These are phyloP conservation scores for Karalla daura DNA, from an alignment of 2,797 vertebrate genomes.

Conservation along the genomic window DNA sequence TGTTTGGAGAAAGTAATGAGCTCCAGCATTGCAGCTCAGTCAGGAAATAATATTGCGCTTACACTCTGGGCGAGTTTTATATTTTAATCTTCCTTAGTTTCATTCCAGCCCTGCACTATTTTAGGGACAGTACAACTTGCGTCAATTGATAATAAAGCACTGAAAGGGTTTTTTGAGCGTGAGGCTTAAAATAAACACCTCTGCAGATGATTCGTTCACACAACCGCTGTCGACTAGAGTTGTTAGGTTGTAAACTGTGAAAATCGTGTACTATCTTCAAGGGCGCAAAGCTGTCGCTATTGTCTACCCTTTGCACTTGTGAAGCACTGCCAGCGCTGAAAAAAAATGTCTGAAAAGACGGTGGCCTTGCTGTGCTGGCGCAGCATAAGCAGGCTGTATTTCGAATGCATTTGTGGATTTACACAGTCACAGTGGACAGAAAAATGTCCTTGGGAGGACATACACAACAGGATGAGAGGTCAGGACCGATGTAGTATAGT, in stretches of 20 bases:
- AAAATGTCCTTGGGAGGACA: constrained; percentile 53
- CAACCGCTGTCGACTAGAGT: not conserved
- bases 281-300: constrained; percentile 31
- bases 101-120: constrained; percentile 33
- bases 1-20: constrained; percentile 60
- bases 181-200: not conserved
- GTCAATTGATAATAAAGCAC: constrained; percentile 15
- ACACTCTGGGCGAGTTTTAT: constrained; percentile 17
- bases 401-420: constrained; percentile 54
- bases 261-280: constrained; percentile 38
- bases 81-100: constrained; percentile 23
- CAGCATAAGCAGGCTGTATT: constrained; percentile 37
- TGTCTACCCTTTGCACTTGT: constrained; percentile 23
- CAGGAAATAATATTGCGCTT: constrained; percentile 25
- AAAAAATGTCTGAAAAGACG: constrained; percentile 55
- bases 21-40: constrained; percentile 24
- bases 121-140: constrained; percentile 21
- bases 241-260: constrained; percentile 6
- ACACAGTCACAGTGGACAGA: constrained; percentile 42
- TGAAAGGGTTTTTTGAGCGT: constrained; percentile 3
- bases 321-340: constrained; percentile 26
- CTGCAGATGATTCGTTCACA: not conserved
- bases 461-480: constrained; percentile 32
- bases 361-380: constrained; percentile 65
- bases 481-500: constrained; percentile 13